A percentile compares a stretch with the other conserved stretches of the same genome.
Conservation (phyloP, 2,888 invertebrate species). For the Drosophila leonis region DNA sequence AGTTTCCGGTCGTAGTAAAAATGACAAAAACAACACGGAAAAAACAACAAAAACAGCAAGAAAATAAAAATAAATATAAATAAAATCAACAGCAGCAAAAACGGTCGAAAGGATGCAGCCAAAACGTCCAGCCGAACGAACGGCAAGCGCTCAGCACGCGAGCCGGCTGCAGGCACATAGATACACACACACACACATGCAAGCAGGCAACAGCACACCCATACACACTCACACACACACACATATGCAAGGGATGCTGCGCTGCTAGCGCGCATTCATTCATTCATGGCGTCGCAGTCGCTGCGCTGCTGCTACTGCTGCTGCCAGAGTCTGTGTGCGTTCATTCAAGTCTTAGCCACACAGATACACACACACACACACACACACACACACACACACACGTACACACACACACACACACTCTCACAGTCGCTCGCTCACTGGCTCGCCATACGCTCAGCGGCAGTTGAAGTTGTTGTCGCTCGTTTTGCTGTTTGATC, state of each 20-base stretch:
- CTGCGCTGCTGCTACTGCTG: slow-evolving; percentile 6
- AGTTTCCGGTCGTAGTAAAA: slow-evolving; percentile 82
- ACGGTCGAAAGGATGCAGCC: slow-evolving; percentile 68
- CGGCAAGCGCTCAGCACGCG: slow-evolving; percentile 71
- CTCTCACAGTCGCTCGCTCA: neutral
- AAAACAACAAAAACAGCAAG: slow-evolving; percentile 27
- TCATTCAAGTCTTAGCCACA: slow-evolving; percentile 60
- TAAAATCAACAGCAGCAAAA: slow-evolving; percentile 58
- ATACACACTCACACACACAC: slow-evolving; percentile 24
- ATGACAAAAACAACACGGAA: slow-evolving; percentile 69
- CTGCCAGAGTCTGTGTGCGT: slow-evolving; percentile 33
- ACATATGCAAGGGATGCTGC: slow-evolving; percentile 63
- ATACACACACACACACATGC: slow-evolving; percentile 28
- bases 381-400: slow-evolving; percentile 32
- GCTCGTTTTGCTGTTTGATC: slow-evolving; percentile 83
- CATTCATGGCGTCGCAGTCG: slow-evolving; percentile 60
- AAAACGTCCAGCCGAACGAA: slow-evolving; percentile 37
- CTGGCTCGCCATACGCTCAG: slow-evolving; percentile 6
- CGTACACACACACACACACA: slow-evolving; percentile 29
- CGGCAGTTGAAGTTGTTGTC: slow-evolving; percentile 45
- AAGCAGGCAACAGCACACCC: neutral
- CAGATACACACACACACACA: slow-evolving; percentile 45
- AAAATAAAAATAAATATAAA: slow-evolving; percentile 20
- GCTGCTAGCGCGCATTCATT: slow-evolving; percentile 64
- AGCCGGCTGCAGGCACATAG: slow-evolving; percentile 43